A percentile compares a stretch with the other conserved stretches of the same genome.
Conservation (phyloP, 2,113 vertebrate genomes). For the Thalassarche chlororhynchos region DNA sequence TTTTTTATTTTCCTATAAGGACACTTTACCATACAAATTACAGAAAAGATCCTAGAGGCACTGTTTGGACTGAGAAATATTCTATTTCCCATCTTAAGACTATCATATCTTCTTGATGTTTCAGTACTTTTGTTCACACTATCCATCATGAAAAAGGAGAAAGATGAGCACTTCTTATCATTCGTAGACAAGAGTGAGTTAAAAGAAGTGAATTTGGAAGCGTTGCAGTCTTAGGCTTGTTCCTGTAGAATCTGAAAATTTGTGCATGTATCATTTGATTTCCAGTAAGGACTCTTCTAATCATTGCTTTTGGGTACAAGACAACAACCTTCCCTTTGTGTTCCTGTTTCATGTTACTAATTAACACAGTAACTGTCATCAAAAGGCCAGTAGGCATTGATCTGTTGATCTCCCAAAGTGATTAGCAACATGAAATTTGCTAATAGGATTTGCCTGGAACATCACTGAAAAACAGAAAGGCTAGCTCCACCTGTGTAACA, state of each 20-base stretch:
- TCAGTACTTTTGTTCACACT: background rate
- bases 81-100: background rate
- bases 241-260: background rate
- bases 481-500: background rate
- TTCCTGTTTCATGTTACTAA: background rate
- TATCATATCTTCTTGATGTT: background rate
- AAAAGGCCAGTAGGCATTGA: conserved; percentile 18
- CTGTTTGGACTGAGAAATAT: background rate
- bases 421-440: conserved; percentile 6
- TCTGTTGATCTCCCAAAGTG: conserved; percentile 14
- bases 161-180: background rate
- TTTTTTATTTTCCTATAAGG: background rate
- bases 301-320: background rate
- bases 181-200: background rate
- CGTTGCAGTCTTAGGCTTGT: background rate
- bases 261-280: background rate
- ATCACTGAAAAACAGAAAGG: background rate
- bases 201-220: background rate
- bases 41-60: background rate
- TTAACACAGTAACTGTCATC: background rate
- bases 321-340: background rate
- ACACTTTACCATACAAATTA: background rate
- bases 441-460: background rate
- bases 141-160: background rate
- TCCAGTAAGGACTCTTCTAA: background rate